A percentile compares a stretch with the other conserved stretches of the same genome.
Evolutionary conservation across 2,888 invertebrate species (phyloP).

Genomic region (Cosmia pyralina): DNA sequence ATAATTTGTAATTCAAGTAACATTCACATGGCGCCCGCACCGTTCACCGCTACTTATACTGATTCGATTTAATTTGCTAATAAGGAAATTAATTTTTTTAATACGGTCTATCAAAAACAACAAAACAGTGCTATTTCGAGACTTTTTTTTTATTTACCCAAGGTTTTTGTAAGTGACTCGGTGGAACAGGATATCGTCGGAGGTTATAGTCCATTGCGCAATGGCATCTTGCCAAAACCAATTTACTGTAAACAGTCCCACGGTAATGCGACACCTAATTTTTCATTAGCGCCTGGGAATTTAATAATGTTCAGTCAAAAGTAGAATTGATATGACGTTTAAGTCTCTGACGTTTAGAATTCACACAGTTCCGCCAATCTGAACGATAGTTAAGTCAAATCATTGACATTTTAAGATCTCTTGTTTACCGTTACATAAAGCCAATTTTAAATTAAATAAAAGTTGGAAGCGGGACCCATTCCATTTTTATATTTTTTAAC

Average conservation of each 20-base stretch:
- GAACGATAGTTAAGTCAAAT: neutral
- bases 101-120: conserved; percentile 37
- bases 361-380: neutral
- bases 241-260: conserved; percentile 71
- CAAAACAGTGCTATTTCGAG: conserved; percentile 23
- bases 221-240: conserved; percentile 76
- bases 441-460: too few relatives aligned
- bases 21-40: conserved; percentile 7
- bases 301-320: conserved; percentile 11
- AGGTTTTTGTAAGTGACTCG: conserved; percentile 65
- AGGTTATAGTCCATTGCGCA: conserved; percentile 76
- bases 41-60: conserved; percentile 16
- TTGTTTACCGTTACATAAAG: neutral
- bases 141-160: conserved; percentile 39
- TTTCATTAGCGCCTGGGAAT: conserved; percentile 65
- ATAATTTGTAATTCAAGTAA: conserved; percentile 7
- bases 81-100: conserved; percentile 55
- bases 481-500: too few relatives aligned
- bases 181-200: conserved; percentile 70
- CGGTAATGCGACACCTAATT: conserved; percentile 73
- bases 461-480: too few relatives aligned
- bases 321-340: conserved; percentile 3
- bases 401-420: neutral
- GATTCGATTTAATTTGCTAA: conserved; percentile 44
- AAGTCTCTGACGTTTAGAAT: neutral